These are phyloP conservation scores for Brotula barbata DNA, from an alignment of 2,797 vertebrate genomes.

Conservation along the genomic window DNA sequence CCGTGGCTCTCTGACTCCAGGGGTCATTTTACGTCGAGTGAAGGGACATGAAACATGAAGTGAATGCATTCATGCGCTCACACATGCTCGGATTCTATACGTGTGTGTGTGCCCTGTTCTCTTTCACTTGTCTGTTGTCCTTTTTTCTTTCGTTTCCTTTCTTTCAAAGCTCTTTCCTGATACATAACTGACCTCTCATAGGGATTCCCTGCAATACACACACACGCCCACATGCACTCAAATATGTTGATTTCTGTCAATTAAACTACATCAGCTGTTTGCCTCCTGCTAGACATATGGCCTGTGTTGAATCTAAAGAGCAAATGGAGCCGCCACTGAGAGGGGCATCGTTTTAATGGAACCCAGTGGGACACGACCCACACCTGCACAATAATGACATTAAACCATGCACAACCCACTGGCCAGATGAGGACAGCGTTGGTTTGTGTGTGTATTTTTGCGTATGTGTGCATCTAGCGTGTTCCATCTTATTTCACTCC, in stretches of 20 bases:
- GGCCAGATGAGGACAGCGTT: conserved; percentile 72
- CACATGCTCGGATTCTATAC: too few relatives aligned
- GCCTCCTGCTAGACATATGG: conserved; percentile 86
- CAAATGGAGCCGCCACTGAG: conserved; percentile 72
- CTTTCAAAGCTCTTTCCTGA: conserved; percentile 57
- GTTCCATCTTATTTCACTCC: conserved; percentile 26
- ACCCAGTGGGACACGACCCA: conserved; percentile 80
- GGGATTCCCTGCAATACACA: conserved; percentile 51
- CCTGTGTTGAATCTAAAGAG: conserved; percentile 81
- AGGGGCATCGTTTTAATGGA: conserved; percentile 82
- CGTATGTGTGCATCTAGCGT: conserved; percentile 25
- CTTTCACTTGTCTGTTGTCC: not conserved
- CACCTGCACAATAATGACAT: conserved; percentile 81
- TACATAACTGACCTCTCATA: conserved; percentile 68
- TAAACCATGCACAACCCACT: conserved; percentile 62
- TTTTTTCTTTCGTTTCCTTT: conserved; percentile 34
- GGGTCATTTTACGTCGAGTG: conserved; percentile 56
- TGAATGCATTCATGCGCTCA: too few relatives aligned
- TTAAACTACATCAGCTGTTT: conserved; percentile 86
- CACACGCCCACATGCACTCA: conserved; percentile 52
- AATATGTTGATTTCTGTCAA: conserved; percentile 87
- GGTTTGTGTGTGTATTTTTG: conserved; percentile 38
- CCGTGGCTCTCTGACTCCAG: conserved; percentile 58
- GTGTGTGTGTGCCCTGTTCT: too few relatives aligned
- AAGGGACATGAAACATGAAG: conserved; percentile 61